Base-by-base conservation (phyloP, 2,113 vertebrate species). In the Coptodon bakossiorum region DNA sequence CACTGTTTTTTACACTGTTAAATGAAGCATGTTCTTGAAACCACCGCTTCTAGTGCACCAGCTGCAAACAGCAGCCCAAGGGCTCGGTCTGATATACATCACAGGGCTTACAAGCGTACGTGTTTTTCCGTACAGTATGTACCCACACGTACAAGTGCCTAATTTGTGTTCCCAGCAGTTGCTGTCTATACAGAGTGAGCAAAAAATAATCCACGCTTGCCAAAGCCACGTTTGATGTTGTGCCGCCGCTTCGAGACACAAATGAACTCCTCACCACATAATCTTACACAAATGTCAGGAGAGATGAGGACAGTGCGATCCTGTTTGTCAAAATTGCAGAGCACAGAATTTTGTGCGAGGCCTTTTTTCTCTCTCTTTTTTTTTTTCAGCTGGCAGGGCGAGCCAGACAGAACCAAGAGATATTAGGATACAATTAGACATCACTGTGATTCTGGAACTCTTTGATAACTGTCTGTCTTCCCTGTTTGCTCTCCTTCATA, bases 81-180 rank as follows among this genome's bases (percentile, higher is more conserved):
- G 73, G 71, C 22, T 40, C 9, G 3, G 61, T 14, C 61, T 68
- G 76, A 80, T 71, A 66, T 14, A 73, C 54, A 48, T 86, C 57
- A 76, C 38, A 5, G 3, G 52, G 24, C 5, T 2, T 71, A 66
- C 29, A n/a, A 43, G 63, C 12, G 16, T 50, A 78, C 2, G 5
- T 43, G 79, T 85, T 86, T 68, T 81, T 89, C n/a, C 27, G 87
- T 43, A 93, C 91, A 90, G 85, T 59, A 22, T 88, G 93, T 92
- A 31, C 93, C 79, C 17, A 6, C 34, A 43, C 6, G 52, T 24
- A 19, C 36, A 36, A 16, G 53, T 40, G 24, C 29, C 40, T 81
- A 71, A 87, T 80, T 34, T 86, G 50, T 59, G 53, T 91, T 90
- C 84, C 82, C 79, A 79, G 89, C 59, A 84, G 88, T 34, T 90